Conservation (phyloP, 2,797 vertebrate species). For the Hapalemur alaotrensis region DNA sequence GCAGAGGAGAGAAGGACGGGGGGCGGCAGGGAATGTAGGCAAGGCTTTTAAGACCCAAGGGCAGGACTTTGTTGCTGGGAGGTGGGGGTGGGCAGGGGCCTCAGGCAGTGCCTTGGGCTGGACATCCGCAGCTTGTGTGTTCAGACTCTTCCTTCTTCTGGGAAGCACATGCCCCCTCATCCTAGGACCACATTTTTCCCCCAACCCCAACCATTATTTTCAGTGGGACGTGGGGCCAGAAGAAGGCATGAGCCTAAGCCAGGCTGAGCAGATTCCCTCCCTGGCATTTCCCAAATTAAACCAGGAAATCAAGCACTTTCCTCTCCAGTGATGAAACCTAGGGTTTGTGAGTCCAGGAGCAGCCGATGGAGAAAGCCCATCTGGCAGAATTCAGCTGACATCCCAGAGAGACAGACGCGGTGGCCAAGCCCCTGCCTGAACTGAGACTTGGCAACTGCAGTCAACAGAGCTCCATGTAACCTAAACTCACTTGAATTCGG, state of each 20-base stretch:
- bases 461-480: not conserved
- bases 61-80: not conserved
- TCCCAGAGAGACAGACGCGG: not conserved
- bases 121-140: rapidly evolving
- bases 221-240: not conserved
- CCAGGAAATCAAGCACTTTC: not conserved
- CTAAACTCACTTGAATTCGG: not conserved
- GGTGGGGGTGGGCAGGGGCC: no score
- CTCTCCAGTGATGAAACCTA: not conserved
- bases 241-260: not conserved
- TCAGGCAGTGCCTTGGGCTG: not conserved
- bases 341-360: not conserved
- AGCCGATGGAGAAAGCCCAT: not conserved
- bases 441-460: not conserved
- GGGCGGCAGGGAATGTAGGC: not conserved
- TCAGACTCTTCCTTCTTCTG: not conserved
- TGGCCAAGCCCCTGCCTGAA: not conserved
- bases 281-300: not conserved
- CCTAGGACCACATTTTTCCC: not conserved
- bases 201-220: not conserved
- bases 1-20: not conserved
- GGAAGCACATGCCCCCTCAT: not conserved
- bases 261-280: not conserved
- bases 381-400: not conserved
- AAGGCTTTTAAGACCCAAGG: not conserved